Base-by-base conservation (phyloP, 2,797 vertebrate genomes). In the Labeo calbasu region DNA sequence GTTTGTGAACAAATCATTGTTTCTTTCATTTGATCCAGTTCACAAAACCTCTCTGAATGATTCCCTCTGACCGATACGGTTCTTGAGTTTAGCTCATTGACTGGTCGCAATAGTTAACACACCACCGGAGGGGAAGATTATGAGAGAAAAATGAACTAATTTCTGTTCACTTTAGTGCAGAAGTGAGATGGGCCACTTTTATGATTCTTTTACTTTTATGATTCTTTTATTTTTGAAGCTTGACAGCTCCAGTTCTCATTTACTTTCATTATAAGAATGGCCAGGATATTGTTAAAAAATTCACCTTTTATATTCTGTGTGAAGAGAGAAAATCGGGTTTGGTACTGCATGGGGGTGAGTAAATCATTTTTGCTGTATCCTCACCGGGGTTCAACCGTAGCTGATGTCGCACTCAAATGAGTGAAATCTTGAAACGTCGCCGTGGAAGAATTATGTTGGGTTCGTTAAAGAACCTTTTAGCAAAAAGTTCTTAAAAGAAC, bases 341-440 rank as follows among this genome's bases (percentile, higher is more conserved):
- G 32, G 51, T 76, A n/a, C 7, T 2, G 73, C 17, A 21, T 17
- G 48, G 12, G 59, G 53, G 57, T 79, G 63, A 69, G 83, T 70
- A 25, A 48, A 46, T n/a, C 61, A 80, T 75, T 82, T 75, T 36
- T 73, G 72, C 70, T 43, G 15, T 77, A 86, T 84, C 82, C 78
- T 51, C 66, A 10, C 71, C 48, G 61, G 21, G 66, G 84, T 83
- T 57, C 69, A 17, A 82, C 25, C 51, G 21, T 50, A 32, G 10
- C 53, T 72, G 78, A 81, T 88, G 25, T 84, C 79, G 66, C 78
- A 73, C 79, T 86, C 85, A 81, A 85, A 79, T 85, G 88, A 83
- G 23, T 81, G 66, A 46, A 46, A 46, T 9, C 43, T 46, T 46
- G 43, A 8, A 46, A 9, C 43, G 9, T 46, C 11, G 43, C 43